These are phyloP conservation scores for Centropus unirufus DNA, from an alignment of 2,113 vertebrate species.

Conservation along the genomic window DNA sequence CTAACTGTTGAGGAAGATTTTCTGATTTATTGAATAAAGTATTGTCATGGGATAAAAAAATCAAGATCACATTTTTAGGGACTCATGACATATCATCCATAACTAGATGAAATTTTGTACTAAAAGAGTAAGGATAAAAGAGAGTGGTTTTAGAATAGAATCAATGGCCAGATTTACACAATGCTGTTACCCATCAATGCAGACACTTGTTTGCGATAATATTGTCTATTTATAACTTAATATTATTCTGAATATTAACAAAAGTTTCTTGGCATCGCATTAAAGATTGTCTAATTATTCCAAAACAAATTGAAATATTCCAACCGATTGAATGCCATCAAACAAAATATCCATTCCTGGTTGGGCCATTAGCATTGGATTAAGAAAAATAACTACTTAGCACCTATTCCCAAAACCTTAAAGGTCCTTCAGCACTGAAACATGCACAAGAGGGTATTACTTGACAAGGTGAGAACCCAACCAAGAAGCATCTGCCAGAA, in stretches of 20 bases:
- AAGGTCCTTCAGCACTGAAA: background rate
- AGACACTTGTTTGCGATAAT: background rate
- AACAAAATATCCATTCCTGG: background rate
- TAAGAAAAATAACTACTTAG: background rate
- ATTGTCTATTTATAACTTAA: background rate
- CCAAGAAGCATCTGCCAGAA: background rate
- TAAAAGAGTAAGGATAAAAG: background rate
- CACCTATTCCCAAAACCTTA: background rate
- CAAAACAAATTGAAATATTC: background rate
- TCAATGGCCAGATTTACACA: background rate
- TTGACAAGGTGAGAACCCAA: background rate
- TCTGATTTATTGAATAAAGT: slow-evolving; percentile 32
- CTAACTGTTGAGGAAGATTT: background rate
- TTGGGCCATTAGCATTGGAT: background rate
- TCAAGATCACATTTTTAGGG: slow-evolving; percentile 37
- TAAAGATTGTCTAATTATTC: background rate
- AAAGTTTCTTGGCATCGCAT: background rate
- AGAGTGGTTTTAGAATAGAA: background rate
- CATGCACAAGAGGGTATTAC: background rate
- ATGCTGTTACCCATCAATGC: background rate
- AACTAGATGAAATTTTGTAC: slow-evolving; percentile 10
- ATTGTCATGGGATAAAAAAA: slow-evolving; percentile 21
- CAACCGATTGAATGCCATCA: background rate
- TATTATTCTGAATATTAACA: background rate
- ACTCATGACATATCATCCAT: slow-evolving; percentile 20